Evolutionary conservation across 1,140 invertebrate species (phyloP), one percentile per base, ranked within the genome.

Genomic region (Bombus fervidus): DNA sequence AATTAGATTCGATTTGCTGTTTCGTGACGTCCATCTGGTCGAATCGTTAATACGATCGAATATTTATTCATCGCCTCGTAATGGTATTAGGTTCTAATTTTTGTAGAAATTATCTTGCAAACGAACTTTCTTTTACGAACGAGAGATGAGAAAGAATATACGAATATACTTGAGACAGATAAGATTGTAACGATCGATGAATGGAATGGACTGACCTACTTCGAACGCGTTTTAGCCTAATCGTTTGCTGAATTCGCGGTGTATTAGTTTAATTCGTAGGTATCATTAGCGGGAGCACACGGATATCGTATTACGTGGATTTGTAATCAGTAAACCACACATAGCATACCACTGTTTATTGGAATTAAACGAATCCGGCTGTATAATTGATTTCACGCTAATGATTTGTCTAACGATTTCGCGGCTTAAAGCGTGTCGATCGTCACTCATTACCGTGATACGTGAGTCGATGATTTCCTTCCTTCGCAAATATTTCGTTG

Each of bases 181-280:
- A 53, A 53, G 18, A 53, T 53, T 8, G 1, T 2, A 53, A 66
- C 5, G 68, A 66, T 59, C 18, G 31, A 81, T 3, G 62, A 8
- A 69, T 8, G 22, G 43, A 77, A 41, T 4, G 31, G n/a, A 57
- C 43, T 31, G 12, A 53, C 34, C 64, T 41, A 41, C 53, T 71
- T 31, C 18, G 18, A 39, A 68, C 18, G 2, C 39, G 31, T 41
- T 31, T 41, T 79, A 22, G 34, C 18, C 12, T 57, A 79, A 64
- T 64, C 47, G 25, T 1, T 8, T 6, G 13, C 64, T 9, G 15
- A n/a, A 64, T 43, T 31, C 31, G 62, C 57, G n/a, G 62, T 34
- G 59, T 69, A 53, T 84, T 71, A 88, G 71, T 37, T 59, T 76
- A 84, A 81, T 81, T 76, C 78, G 64, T 64, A 53, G 68, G 86